Evolutionary conservation across 1,140 invertebrate genomes (phyloP).

Genomic region (Platyura marginata): DNA sequence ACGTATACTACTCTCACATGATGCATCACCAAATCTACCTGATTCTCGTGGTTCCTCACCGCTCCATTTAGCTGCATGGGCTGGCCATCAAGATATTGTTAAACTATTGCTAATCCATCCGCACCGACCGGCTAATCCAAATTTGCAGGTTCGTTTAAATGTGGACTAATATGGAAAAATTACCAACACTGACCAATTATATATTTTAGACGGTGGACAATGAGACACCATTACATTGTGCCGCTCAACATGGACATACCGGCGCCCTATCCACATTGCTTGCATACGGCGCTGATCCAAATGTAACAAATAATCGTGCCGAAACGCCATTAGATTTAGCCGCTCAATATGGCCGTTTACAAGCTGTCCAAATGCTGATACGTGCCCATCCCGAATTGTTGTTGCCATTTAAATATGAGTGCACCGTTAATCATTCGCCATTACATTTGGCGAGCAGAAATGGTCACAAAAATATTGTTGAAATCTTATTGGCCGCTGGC

Average conservation of each 20-base stretch:
- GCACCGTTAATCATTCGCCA: constrained; percentile 53
- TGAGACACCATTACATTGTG: constrained; percentile 86
- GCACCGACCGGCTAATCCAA: constrained; percentile 58
- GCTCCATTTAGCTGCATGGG: constrained; percentile 78
- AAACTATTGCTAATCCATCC: constrained; percentile 55
- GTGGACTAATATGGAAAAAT: constrained; percentile 4
- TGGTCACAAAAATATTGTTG: constrained; percentile 70
- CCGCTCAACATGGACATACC: constrained; percentile 86
- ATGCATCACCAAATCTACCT: constrained; percentile 74
- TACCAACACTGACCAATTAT: constrained; percentile 7
- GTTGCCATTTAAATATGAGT: constrained; percentile 33
- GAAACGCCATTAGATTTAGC: constrained; percentile 90
- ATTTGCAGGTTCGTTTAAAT: constrained; percentile 44
- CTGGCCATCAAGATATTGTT: constrained; percentile 69
- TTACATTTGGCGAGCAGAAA: constrained; percentile 86
- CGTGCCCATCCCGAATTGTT: constrained; percentile 61
- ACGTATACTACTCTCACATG: constrained; percentile 60
- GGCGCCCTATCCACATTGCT: constrained; percentile 74
- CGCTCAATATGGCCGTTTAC: constrained; percentile 69
- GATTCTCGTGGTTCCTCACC: constrained; percentile 73
- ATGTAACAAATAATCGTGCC: constrained; percentile 68
- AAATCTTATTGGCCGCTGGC: constrained; percentile 61
- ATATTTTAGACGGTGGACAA: constrained; percentile 69
- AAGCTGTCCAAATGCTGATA: constrained; percentile 74
- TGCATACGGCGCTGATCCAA: constrained; percentile 73